phyloP scores from a whole-genome alignment of 2,888 invertebrate species.

The Torymus texanus region DNA sequence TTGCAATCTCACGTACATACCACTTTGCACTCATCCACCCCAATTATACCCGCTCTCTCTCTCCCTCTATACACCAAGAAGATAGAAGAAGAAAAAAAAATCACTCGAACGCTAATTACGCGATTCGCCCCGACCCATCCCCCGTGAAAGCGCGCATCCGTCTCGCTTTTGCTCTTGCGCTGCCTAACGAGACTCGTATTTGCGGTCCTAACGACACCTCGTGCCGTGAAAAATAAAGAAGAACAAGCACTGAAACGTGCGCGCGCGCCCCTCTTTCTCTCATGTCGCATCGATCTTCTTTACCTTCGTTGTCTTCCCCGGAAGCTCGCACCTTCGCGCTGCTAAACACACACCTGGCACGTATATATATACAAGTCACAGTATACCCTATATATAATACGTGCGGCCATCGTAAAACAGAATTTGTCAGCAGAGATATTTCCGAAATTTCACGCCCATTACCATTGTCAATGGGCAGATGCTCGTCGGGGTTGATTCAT shows the following conservation, averaged over 20 bases:
- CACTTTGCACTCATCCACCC: too few species aligned
- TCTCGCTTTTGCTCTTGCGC: too few species aligned
- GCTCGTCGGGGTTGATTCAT: background rate
- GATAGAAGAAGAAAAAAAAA: too few species aligned
- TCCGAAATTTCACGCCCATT: slow-evolving; percentile 74
- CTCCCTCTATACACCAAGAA: too few species aligned
- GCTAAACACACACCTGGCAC: slow-evolving; percentile 8
- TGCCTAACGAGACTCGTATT: slow-evolving; percentile 38
- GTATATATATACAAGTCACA: background rate
- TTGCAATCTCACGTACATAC: too few species aligned
- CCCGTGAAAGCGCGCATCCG: too few species aligned
- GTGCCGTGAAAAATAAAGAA: slow-evolving; percentile 1
- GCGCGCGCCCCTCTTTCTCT: too few species aligned
- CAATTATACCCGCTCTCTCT: too few species aligned
- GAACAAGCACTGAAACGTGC: too few species aligned
- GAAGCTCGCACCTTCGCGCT: slow-evolving; percentile 29
- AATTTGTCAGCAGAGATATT: slow-evolving; percentile 72
- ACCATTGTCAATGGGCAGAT: slow-evolving; percentile 67
- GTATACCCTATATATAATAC: too few species aligned
- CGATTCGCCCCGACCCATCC: background rate
- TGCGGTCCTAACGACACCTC: slow-evolving; percentile 13
- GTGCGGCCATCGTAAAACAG: slow-evolving; percentile 64
- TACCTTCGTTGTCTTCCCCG: background rate
- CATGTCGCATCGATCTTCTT: background rate
- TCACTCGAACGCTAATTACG: background rate